Evolutionary conservation across 2,888 invertebrate genomes (phyloP), one percentile per base, ranked within the genome.

Genomic region (Ceriagrion tenellum): DNA sequence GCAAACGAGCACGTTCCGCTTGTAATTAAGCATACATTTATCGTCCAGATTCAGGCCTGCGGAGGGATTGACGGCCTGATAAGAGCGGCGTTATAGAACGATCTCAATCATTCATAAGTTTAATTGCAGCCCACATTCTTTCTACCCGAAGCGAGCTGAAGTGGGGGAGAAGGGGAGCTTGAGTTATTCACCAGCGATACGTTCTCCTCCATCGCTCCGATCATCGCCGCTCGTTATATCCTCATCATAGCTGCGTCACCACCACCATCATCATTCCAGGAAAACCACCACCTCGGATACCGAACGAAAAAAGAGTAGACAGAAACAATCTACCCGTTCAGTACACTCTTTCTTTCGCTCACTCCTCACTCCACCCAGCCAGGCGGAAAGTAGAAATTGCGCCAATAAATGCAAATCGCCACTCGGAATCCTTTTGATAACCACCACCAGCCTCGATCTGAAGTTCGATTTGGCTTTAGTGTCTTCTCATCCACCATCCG

Each of bases 401-500:
- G 69, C 93, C 93, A 93, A 93, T 93, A 74, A 93, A 93, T 93
- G 93, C 69, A 93, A 93, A 93, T 93, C 93, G 93, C 93, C 93
- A 69, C 47, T 93, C 69, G 16, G 74, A 55, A 93, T 93, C 69
- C 93, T 93, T 93, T 74, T 93, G 69, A 93, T 69, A 93, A 74
- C 93, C 47, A 8, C n/a, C 40, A 91, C 63, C 93, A 59, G 93
- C 59, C 93, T 40, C 93, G 69, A 93, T 23, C 59, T 59, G 90
- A 59, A 30, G 35, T 91, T 40, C 69, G 93, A 93, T 35, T 63
- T 63, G 20, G 30, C 40, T 91, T 90, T 55, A 59, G 40, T 8
- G 0, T 59, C 13, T 59, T 59, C 13, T 59, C 13, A 59, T 59
- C 16, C 81, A 35, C 35, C 81, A 35, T 81, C 16, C 35, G 81